Evolutionary conservation across 2,113 vertebrate species (phyloP), one percentile per base, ranked within the genome.

Genomic region (Tupaia chinensis): DNA sequence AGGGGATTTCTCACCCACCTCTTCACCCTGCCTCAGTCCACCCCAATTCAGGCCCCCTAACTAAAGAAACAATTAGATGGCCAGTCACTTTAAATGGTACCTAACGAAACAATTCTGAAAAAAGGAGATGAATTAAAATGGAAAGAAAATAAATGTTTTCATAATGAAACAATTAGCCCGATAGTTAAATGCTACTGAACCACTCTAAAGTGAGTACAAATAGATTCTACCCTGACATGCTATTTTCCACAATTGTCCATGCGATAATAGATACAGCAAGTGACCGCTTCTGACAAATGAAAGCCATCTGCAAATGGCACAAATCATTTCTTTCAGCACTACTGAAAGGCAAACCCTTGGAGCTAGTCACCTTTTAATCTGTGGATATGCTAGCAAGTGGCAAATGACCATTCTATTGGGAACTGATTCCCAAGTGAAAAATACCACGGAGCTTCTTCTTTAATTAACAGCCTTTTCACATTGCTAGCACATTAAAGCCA

Each of bases 401-500:
- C 98, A 98, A 98, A 98, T 98, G 98, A 98, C 98, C 97, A 56
- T 98, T 98, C 97, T 98, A 86, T 81, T 68, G 97, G 97, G 97
- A 98, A 89, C 89, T 32, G 92, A 95, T 98, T 98, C 98, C 98
- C 98, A 97, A 94, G 97, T 98, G 98, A 97, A 98, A 97, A 94
- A 95, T 98, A 91, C 95, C 94, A 97, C 29, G 91, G 92, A 95
- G 97, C 96, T 98, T 96, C 97, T 97, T 98, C 98, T 97, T 98
- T 98, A 98, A 98, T 99, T 98, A 98, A 95, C 98, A 98, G 91
- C 83, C 97, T 98, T 98, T 98, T 98, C 97, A 97, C 97, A 97
- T 98, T 98, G 93, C 96, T 97, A 95, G 97, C 93, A 94, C 94
- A 96, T 98, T 98, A 98, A 98, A 98, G 96, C 77, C 93, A 74